Base-by-base conservation (phyloP, 2,888 invertebrate genomes). In the Lasioglossum vierecki region DNA sequence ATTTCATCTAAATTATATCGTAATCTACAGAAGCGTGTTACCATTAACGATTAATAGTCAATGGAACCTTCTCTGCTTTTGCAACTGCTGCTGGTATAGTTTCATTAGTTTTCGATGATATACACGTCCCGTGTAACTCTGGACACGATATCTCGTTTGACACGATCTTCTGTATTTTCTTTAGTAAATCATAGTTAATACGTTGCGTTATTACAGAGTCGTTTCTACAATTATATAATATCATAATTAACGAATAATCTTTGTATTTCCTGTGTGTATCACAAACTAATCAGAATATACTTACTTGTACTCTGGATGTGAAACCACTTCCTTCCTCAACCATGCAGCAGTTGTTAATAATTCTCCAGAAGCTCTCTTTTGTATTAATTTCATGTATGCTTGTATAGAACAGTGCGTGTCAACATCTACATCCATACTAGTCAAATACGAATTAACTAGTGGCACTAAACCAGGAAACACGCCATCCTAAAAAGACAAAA, bases 351-450 rank as follows among this genome's bases (percentile, higher is more conserved):
- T 98, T 78, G 99, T 99, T 93, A 97, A 96, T 79, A 99, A 96
- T 94, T 98, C 98, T 46, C 99, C 99, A 91, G 97, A 96, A 9
- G 98, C 98, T 92, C 98, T 96, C 82, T 97, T 96, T 94, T 98
- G 97, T 94, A 99, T 99, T 86, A 99, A 97, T 93, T 98, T 98
- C 88, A 99, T 96, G 96, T 99, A 99, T 95, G 99, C 98, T 95
- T 98, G 98, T 93, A 99, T 98, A 13, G 99, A 99, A 95, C 99
- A 99, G 95, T 98, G 98, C 66, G 99, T 99, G 95, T 99, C 99
- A 2, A 99, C 99, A 95, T 99, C 99, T 76, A 99, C 98, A 95
- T 99, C 99, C 97, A 99, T 98, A 84, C 98, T 98, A 89, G 98
- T 97, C 92, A 99, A 96, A 95, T 99, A 99, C 92, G 98, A 98